Evolutionary conservation across 2,797 vertebrate species (phyloP), one percentile per base, ranked within the genome.

Genomic region (Onychomys torridus): DNA sequence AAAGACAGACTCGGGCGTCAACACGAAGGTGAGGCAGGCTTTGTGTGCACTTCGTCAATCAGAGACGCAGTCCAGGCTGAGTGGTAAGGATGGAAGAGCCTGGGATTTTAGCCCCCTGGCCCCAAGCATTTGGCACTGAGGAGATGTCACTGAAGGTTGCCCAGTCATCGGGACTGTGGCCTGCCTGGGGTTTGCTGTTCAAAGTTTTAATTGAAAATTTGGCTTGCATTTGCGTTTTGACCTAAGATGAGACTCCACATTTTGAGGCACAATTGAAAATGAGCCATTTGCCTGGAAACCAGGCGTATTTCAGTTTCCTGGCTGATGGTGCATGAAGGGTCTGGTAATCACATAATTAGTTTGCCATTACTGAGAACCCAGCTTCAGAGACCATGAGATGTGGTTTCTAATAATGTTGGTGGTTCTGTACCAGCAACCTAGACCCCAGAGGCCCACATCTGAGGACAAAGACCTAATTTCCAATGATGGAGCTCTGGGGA

Each of bases 361-460:
- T 98, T 97, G 96, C 97, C 97, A 95, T 98, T 98, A 98, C 98
- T 98, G 98, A 98, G 97, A 98, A 98, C 97, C 97, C 96, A 97
- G 98, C 98, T 98, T 97, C 96, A 93, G 97, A 98, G 98, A 97
- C 98, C 98, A 96, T 94, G 93, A 98, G 96, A 98, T 98, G 98
- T 94, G 98, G 96, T 90, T 98, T 97, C 95, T 94, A 97, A 93
- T 90, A n/a, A 6, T 98, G 98, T 98, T 71, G 94, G 97, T 93
- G 96, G 96, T 97, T 97, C 84, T 95, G 92, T 95, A 96, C 96
- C 96, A 97, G 95, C 0, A 7, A 91, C 89, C 2, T 32, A 94
- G 90, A 85, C 92, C 96, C 71, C 3, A 78, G 96, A 95, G 95
- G 87, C 89, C 96, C 89, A 81, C 87, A 96, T 86, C 78, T 78